phyloP scores from a whole-genome alignment of 2,888 invertebrate species.

The Lasius fuliginosus region DNA sequence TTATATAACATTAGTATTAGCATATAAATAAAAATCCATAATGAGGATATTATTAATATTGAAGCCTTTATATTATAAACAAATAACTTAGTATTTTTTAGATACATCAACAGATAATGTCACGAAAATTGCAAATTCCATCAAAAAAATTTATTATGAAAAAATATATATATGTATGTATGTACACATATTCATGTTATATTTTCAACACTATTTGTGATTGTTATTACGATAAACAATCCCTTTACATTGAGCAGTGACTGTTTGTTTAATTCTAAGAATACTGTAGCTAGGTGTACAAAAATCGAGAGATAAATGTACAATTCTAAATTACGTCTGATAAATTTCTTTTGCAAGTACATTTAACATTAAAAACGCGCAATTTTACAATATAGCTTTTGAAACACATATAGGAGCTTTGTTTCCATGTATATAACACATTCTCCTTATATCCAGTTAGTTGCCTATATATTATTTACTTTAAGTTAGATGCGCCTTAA shows the following conservation, averaged over 20 bases:
- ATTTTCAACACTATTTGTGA: constrained; percentile 53
- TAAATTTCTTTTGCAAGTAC: constrained; percentile 26
- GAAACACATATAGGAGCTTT: not conserved
- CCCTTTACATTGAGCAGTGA: constrained; percentile 63
- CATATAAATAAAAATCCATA: too few relatives aligned
- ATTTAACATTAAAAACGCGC: constrained; percentile 7
- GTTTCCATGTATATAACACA: constrained; percentile 51
- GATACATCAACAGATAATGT: not conserved
- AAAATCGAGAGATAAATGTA: constrained; percentile 28
- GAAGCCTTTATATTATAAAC: not conserved
- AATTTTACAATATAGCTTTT: constrained; percentile 10
- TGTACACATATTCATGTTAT: constrained; percentile 55
- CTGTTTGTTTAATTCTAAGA: constrained; percentile 56
- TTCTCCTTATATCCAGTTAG: constrained; percentile 52
- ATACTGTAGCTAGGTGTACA: constrained; percentile 59
- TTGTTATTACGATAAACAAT: constrained; percentile 63
- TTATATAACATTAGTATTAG: not conserved
- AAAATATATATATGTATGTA: constrained; percentile 59
- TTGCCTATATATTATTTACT: constrained; percentile 41
- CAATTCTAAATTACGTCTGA: constrained; percentile 19
- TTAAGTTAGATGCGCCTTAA: constrained; percentile 29
- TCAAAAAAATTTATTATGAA: constrained; percentile 66
- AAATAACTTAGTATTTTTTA: not conserved
- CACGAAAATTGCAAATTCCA: constrained; percentile 22
- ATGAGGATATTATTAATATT: constrained; percentile 1